Percentiles rank a stretch among this genome's conserved stretches.
Conservation (phyloP, 2,113 vertebrate species). For the Turnix velox region DNA sequence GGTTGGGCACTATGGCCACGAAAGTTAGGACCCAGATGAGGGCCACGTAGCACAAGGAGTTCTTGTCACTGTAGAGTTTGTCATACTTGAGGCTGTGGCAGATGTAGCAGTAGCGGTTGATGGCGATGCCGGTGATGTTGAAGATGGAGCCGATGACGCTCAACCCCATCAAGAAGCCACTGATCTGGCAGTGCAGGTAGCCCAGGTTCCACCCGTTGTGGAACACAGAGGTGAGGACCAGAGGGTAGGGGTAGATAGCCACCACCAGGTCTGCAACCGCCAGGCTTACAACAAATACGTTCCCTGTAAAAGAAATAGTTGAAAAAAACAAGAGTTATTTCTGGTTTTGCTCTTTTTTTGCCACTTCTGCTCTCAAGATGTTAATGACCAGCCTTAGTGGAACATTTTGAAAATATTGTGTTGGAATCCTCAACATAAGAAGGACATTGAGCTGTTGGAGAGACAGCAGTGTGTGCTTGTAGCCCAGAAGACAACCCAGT, state of each 20-base stretch:
- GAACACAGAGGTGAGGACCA: constrained; percentile 90
- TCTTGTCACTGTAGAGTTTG: constrained; percentile 88
- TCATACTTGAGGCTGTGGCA: constrained; percentile 95
- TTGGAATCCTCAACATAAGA: too few species aligned
- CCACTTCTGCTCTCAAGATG: neutral
- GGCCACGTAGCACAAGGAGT: constrained; percentile 87
- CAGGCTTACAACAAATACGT: constrained; percentile 87
- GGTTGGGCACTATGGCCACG: constrained; percentile 88
- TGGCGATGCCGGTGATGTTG: constrained; percentile 94
- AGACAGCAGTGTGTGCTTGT: too few species aligned
- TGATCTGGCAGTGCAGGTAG: constrained; percentile 90
- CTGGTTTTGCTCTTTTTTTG: neutral
- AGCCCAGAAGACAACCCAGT: too few species aligned
- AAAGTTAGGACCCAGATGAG: constrained; percentile 90
- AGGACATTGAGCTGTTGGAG: too few species aligned
- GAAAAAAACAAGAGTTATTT: constrained; percentile 39
- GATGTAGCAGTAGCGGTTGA: constrained; percentile 96
- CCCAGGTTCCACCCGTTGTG: constrained; percentile 91
- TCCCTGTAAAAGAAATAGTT: constrained; percentile 82
- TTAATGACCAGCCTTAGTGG: neutral
- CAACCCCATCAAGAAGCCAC: constrained; percentile 93
- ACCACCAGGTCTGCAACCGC: constrained; percentile 94
- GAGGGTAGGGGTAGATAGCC: constrained; percentile 92
- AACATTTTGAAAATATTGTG: neutral
- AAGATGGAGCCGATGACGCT: constrained; percentile 96